A percentile compares a stretch with the other conserved stretches of the same genome.
phyloP scores from a whole-genome alignment of 2,113 vertebrate species.

The Chaetura pelagica region DNA sequence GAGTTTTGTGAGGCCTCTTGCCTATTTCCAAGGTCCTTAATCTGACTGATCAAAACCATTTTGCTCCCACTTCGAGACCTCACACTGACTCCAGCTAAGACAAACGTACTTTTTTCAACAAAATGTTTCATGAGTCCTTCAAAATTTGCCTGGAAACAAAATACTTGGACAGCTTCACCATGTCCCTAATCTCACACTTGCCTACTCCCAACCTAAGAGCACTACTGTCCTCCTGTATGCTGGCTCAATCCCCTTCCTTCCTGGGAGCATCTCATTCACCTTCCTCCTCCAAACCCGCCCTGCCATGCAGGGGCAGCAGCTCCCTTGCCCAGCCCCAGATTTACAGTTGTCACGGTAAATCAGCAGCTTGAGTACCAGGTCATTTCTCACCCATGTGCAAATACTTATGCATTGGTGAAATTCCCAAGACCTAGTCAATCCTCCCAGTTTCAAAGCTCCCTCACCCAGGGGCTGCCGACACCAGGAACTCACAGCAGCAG shows the following conservation, averaged over 20 bases:
- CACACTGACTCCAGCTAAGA: not conserved
- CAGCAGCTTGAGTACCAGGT: not conserved
- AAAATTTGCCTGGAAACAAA: not conserved
- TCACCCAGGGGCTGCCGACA: not conserved
- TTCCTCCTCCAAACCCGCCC: not conserved
- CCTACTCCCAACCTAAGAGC: not conserved
- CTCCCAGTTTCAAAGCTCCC: not conserved
- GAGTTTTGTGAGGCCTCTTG: not conserved
- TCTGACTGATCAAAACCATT: not conserved
- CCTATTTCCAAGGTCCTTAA: not conserved
- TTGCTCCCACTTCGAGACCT: not conserved
- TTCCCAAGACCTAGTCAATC: not conserved
- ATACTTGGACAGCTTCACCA: not conserved
- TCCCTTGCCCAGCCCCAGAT: not conserved
- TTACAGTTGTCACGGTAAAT: not conserved
- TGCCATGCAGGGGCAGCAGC: fast-evolving
- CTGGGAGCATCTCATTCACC: not conserved
- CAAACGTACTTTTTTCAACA: not conserved
- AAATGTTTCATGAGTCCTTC: not conserved
- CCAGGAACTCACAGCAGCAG: not conserved
- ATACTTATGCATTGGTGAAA: not conserved
- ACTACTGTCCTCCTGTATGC: fast-evolving
- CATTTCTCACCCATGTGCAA: not conserved
- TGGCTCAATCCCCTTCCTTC: fast-evolving
- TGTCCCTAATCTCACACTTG: not conserved